Evolutionary conservation across 2,113 vertebrate species (phyloP).

Genomic region (Psephotus haematonotus): DNA sequence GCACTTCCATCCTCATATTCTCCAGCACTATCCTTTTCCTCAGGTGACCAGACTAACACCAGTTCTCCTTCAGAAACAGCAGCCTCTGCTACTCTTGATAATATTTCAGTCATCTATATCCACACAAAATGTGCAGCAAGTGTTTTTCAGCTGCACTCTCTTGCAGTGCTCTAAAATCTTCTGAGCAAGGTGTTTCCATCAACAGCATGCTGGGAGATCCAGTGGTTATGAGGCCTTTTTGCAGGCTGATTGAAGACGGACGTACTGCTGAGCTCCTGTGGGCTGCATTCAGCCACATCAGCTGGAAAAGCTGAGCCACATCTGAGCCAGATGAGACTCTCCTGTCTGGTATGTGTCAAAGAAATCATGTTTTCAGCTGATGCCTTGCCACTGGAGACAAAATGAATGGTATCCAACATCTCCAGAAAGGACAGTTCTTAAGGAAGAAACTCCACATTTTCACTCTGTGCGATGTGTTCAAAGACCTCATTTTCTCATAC

Average conservation of each 20-base stretch:
- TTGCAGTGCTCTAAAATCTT: neutral
- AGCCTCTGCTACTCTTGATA: neutral
- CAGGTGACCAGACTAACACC: neutral
- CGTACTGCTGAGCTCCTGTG: neutral
- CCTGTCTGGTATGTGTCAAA: neutral
- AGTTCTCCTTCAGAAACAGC: neutral
- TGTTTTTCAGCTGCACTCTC: neutral
- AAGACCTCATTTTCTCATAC: neutral
- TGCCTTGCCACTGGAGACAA: neutral
- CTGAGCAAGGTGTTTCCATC: neutral
- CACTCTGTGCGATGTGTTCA: neutral
- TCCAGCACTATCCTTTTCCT: neutral
- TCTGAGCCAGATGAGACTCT: neutral
- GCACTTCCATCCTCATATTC: neutral
- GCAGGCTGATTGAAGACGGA: neutral
- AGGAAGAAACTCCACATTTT: neutral
- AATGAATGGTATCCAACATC: neutral
- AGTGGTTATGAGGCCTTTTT: neutral
- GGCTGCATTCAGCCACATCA: neutral
- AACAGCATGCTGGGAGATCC: neutral
- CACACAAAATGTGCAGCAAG: neutral
- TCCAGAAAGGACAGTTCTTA: neutral
- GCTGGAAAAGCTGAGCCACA: neutral
- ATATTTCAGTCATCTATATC: neutral
- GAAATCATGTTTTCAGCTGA: conserved; percentile 9